Base-by-base conservation (phyloP, 2,113 vertebrate genomes). In the human (Homo sapiens) region DNA sequence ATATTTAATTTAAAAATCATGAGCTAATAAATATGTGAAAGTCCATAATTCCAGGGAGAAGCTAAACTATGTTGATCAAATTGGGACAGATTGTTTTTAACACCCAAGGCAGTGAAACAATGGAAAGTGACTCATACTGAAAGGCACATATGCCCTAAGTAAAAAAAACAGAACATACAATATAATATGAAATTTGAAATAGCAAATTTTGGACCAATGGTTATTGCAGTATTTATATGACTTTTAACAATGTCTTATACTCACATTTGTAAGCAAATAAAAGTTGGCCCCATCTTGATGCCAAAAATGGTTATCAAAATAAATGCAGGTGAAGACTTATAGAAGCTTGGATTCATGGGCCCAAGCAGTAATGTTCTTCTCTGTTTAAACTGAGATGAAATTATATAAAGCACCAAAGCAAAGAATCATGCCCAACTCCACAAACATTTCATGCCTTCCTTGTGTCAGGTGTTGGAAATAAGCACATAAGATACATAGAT, bases 1-100 rank as follows among this genome's bases (percentile, higher is more conserved):
- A 94, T 92, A 96, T 75, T 92, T 45, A 52, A 64, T 43, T 91
- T 82, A n/a, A 68, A 94, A 93, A 79, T 84, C 80, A 61, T 84
- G 10, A 78, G 16, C 45, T 59, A 59, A 93, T 17, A 84, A 48
- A 87, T 76, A 86, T 10, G 25, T 85, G 16, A 89, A 85, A 85
- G 75, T n/a, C 43, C 35, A 59, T 45, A 93, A 82, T 78, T 86
- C 72, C 84, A 89, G 12, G 57, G 50, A n/a, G 30, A 57, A 78
- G 55, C n/a, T 40, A 11, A 75, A 78, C 12, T 92, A 30, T 83
- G 88, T 94, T 50, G 32, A 90, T 89, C 25, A 64, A 61, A 86
- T 64, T 38, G 12, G 38, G 57, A 70, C 35, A 89, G 93, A 94
- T 27, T 72, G 45, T 64, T 93, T 89, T 91, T 48, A 95, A 95